Conservation (phyloP, 2,113 vertebrate species). For the Thymallus thymallus region DNA sequence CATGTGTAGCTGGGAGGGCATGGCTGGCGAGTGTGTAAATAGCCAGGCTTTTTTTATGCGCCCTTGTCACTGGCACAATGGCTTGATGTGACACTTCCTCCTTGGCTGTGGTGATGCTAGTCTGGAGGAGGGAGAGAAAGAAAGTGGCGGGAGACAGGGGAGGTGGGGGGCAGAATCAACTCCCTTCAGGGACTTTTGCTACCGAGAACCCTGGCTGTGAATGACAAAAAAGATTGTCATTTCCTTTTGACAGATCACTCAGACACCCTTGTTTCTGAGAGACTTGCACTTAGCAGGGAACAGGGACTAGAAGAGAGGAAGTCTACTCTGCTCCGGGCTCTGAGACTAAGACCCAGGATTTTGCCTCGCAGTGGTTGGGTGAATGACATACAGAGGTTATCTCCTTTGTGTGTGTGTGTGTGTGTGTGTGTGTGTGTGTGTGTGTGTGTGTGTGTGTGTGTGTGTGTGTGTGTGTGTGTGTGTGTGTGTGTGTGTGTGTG, state of each 20-base stretch:
- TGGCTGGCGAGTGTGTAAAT: constrained; percentile 63
- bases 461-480: constrained; percentile 9
- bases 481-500: constrained; percentile 13
- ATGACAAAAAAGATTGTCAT: constrained; percentile 72
- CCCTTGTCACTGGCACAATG: constrained; percentile 53
- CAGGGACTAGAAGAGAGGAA: constrained; percentile 48
- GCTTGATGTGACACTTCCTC: constrained; percentile 63
- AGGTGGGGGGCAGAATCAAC: constrained; percentile 32
- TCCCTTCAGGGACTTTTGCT: constrained; percentile 55
- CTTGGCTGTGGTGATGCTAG: constrained; percentile 48
- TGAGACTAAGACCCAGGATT: constrained; percentile 51
- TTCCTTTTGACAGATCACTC: constrained; percentile 69
- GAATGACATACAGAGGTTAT: constrained; percentile 51
- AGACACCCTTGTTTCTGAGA: constrained; percentile 59
- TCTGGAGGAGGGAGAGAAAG: constrained; percentile 53
- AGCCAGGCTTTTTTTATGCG: constrained; percentile 38
- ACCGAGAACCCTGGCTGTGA: constrained; percentile 54
- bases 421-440: neutral
- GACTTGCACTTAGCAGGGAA: constrained; percentile 52
- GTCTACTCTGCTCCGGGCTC: constrained; percentile 43
- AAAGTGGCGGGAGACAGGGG: constrained; percentile 24
- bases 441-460: neutral
- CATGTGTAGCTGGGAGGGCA: constrained; percentile 65
- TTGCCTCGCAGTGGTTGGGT: constrained; percentile 50
- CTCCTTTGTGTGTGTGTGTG: constrained; percentile 11